Base-by-base conservation (phyloP, 1,140 invertebrate genomes). In the Littorina saxatilis region DNA sequence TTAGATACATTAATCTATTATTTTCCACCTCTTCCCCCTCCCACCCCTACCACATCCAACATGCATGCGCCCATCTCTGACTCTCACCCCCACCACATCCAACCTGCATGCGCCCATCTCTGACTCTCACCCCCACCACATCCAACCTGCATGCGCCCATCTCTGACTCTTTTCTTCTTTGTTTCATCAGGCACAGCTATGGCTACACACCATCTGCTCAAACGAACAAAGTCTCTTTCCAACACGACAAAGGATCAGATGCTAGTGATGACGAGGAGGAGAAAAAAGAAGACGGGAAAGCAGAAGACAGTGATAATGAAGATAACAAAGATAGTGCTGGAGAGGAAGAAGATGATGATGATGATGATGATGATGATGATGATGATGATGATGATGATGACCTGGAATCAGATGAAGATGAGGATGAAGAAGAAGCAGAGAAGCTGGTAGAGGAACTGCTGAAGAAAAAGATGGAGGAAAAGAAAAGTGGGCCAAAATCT, bases 261-360 rank as follows among this genome's bases (percentile, higher is more conserved):
- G 39, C 66, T 20, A 78, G 29, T 70, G 29, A 55, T 43, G 80
- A 80, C 0, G 70, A 79, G 27, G 32, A 84, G 79, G 74, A 87
- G 50, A 78, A 85, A 13, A 78, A 85, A 13, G 90, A 91, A 27
- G 87, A 87, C 81, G 87, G 91, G 27, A 86, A 27, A 17, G 82
- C 86, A 61, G 90, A 92, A 50, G 84, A 92, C 55, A 83, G 85
- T 70, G 89, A 91, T 55, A 79, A 82, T 61, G 89, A 87, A 79
- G 88, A 89, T 61, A 81, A 91, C 75, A 86, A 88, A 74, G 86
- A 89, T 47, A 84, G 83, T 35, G 84, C 88, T 40, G 83, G 87
- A 76, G 88, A 85, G 3, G 63, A 80, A 17, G 80, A 81, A 17
- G 52, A 85, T n/a, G 76, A 55, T 20, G 79, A 58, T 68, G 86